A percentile compares a stretch with the other conserved stretches of the same genome.
Evolutionary conservation across 2,888 invertebrate genomes (phyloP).

Genomic region (Molorchus minor): DNA sequence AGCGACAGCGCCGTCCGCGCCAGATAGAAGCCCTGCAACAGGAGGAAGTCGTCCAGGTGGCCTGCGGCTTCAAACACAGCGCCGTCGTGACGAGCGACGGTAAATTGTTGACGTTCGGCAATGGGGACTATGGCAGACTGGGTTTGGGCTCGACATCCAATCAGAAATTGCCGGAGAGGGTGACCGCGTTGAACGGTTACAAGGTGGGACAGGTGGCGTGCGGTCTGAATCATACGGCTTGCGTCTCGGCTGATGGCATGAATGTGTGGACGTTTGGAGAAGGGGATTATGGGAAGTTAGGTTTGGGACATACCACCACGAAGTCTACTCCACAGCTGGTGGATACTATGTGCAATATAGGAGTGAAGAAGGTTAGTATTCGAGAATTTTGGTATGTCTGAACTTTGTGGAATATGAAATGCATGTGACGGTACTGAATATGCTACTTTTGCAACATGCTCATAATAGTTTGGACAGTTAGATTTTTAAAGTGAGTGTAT

Average conservation of each 20-base stretch:
- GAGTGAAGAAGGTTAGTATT: constrained; percentile 64
- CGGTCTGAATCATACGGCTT: constrained; percentile 72
- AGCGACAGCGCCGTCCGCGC: constrained; percentile 69
- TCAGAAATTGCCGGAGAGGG: constrained; percentile 70
- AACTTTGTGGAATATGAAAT: no score
- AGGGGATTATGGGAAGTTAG: constrained; percentile 71
- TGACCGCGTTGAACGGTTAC: constrained; percentile 64
- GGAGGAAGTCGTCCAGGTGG: constrained; percentile 69
- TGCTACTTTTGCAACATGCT: no score
- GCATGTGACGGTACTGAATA: no score
- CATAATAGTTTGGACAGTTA: no score
- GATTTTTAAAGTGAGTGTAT: no score
- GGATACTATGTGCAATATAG: constrained; percentile 66
- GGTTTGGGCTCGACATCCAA: constrained; percentile 69
- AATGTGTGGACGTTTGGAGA: constrained; percentile 73
- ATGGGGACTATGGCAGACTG: constrained; percentile 71
- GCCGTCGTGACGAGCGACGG: constrained; percentile 72
- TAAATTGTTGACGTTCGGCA: constrained; percentile 72
- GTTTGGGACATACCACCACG: constrained; percentile 62
- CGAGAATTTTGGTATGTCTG: background rate
- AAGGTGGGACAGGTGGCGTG: constrained; percentile 65
- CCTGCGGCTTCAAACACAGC: constrained; percentile 73
- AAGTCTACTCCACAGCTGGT: constrained; percentile 65
- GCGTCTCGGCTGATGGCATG: constrained; percentile 68
- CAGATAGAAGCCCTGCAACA: constrained; percentile 71